phyloP scores from a whole-genome alignment of 37 sponge, comb jelly and placozoan genomes.

The Halichondria panicea region DNA sequence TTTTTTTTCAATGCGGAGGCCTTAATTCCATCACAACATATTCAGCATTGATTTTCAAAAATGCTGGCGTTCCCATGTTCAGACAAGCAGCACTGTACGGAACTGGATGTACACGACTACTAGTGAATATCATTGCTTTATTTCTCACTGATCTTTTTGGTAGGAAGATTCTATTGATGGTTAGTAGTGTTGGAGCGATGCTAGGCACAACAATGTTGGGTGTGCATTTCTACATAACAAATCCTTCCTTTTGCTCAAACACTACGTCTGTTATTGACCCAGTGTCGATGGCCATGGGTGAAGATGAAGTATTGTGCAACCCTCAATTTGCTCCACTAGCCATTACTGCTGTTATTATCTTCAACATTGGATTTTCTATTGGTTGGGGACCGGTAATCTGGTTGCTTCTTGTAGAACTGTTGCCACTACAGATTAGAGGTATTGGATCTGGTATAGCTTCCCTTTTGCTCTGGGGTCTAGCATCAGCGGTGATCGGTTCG shows the following conservation, averaged over 20 bases:
- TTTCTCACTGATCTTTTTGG: slow-evolving; percentile 73
- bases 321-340: slow-evolving; percentile 17
- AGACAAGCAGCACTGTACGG: slow-evolving; percentile 5
- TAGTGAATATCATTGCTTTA: slow-evolving; percentile 23
- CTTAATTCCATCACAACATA: slow-evolving; percentile 23
- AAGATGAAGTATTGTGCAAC: not conserved
- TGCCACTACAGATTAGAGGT: slow-evolving; percentile 66
- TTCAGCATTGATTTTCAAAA: slow-evolving; percentile 41
- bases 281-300: not conserved
- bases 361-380: slow-evolving; percentile 46
- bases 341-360: slow-evolving; percentile 36
- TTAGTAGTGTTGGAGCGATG: slow-evolving; percentile 28
- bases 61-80: slow-evolving; percentile 24
- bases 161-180: slow-evolving; percentile 52
- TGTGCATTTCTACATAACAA: slow-evolving; percentile 30
- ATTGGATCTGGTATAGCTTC: slow-evolving; percentile 40
- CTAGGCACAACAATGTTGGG: slow-evolving; percentile 34
- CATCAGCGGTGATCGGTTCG: slow-evolving; percentile 33
- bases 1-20: slow-evolving; percentile 54
- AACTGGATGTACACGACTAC: slow-evolving; percentile 21
- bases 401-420: slow-evolving; percentile 67
- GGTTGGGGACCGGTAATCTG: slow-evolving; percentile 65
- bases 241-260: slow-evolving; percentile 1
- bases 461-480: slow-evolving; percentile 29
- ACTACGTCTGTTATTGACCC: not conserved